Conservation (phyloP, 2,888 invertebrate genomes). For the Xylocampa areola region DNA sequence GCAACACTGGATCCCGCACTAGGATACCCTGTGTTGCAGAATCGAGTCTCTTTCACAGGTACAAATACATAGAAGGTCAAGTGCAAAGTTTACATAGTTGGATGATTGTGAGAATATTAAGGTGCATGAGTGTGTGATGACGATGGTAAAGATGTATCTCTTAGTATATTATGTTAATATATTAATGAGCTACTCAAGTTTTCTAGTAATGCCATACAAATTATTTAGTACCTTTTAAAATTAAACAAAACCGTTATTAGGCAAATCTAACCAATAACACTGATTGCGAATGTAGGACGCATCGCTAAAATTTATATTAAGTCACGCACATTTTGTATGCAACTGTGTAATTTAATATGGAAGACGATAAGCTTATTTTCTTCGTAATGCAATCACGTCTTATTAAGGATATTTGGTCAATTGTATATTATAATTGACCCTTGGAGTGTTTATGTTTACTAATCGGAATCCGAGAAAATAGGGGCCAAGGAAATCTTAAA, state of each 20-base stretch:
- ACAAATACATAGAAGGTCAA: no score
- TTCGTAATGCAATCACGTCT: slow-evolving; percentile 17
- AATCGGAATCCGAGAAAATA: no score
- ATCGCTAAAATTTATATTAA: slow-evolving; percentile 23
- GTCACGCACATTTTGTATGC: slow-evolving; percentile 13
- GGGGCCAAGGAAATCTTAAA: no score
- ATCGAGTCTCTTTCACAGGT: no score
- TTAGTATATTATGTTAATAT: background rate
- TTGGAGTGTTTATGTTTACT: no score
- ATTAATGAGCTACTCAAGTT: background rate
- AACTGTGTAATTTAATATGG: slow-evolving; percentile 4
- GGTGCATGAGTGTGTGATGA: no score
- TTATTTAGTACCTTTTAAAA: slow-evolving; percentile 3
- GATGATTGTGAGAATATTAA: no score
- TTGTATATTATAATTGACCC: no score
- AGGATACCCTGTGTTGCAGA: no score
- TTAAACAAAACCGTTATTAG: slow-evolving; percentile 10
- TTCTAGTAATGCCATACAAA: background rate
- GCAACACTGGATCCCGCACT: no score
- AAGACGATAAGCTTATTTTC: slow-evolving; percentile 3
- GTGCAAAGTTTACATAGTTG: no score
- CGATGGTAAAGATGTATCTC: no score
- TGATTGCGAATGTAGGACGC: slow-evolving; percentile 42
- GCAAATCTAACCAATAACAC: slow-evolving; percentile 41
- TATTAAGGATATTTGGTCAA: background rate